Conservation (phyloP, 2,888 invertebrate genomes). For the Pecten maximus region DNA sequence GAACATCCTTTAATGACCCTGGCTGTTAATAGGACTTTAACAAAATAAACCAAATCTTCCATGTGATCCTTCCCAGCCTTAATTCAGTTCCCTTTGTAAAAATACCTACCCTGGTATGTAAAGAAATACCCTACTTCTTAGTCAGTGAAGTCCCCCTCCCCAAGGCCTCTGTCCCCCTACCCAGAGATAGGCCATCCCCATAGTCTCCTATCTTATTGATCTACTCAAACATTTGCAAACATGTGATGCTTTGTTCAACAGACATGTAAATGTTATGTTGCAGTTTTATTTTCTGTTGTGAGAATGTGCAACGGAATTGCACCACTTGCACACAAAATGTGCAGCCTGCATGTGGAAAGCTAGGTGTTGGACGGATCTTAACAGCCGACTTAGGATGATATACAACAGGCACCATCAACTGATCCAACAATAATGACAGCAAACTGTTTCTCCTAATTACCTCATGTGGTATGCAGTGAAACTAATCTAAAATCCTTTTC, state of each 20-base stretch:
- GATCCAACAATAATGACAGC: neutral
- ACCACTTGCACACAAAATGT: neutral
- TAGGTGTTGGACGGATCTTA: neutral
- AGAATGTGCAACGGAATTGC: neutral
- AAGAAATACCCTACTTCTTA: no score
- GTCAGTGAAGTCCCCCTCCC: no score
- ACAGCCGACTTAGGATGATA: neutral
- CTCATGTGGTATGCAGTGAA: neutral
- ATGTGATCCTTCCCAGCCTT: no score
- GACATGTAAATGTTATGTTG: neutral
- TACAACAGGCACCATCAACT: neutral
- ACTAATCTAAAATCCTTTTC: neutral
- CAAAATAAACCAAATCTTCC: no score
- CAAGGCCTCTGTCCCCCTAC: neutral
- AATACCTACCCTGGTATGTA: no score
- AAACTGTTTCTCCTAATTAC: neutral
- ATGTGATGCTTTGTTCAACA: neutral
- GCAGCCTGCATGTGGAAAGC: neutral
- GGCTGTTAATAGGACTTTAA: no score
- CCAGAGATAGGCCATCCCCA: neutral
- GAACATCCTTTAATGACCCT: no score
- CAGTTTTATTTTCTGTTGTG: neutral
- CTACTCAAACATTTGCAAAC: neutral
- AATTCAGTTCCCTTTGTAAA: no score
- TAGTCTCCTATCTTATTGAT: neutral